Evolutionary conservation across 1,140 invertebrate species (phyloP).

Genomic region (Thaumatotibia leucotreta): DNA sequence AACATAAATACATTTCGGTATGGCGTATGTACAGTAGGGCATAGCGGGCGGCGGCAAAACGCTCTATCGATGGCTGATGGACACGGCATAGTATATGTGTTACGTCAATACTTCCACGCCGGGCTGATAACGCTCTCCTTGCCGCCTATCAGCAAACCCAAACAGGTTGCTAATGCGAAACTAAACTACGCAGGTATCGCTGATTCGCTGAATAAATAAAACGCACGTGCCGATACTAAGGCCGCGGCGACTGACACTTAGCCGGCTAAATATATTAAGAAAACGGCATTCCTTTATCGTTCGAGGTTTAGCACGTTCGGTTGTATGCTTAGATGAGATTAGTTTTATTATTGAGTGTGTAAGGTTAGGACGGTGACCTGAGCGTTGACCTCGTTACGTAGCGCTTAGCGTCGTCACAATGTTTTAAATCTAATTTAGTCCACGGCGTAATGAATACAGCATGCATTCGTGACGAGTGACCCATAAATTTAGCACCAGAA

Average conservation of each 20-base stretch:
- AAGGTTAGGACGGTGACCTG: constrained; percentile 28
- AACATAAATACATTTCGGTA: constrained; percentile 56
- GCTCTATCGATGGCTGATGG: constrained; percentile 12
- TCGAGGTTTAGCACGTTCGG: neutral
- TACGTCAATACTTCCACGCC: constrained; percentile 10
- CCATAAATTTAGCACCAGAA: neutral
- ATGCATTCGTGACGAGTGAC: neutral
- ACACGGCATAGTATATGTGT: constrained; percentile 7
- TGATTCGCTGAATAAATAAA: constrained; percentile 23
- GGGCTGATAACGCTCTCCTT: neutral
- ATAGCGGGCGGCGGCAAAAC: constrained; percentile 1
- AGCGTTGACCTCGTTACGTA: constrained; percentile 39
- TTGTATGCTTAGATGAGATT: neutral
- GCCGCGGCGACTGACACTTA: constrained; percentile 3
- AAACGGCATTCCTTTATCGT: neutral
- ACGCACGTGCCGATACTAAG: constrained; percentile 25
- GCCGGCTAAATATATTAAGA: neutral
- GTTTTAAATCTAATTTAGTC: constrained; percentile 20
- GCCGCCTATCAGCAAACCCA: constrained; percentile 18
- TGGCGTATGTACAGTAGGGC: constrained; percentile 19
- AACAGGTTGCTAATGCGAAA: constrained; percentile 25
- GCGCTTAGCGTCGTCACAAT: constrained; percentile 36
- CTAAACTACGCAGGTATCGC: constrained; percentile 26
- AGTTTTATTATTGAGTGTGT: neutral
- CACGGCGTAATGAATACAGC: neutral